A percentile compares a stretch with the other conserved stretches of the same genome.
phyloP scores from a whole-genome alignment of 2,888 invertebrate genomes.

The Alviniconcha strummeri region DNA sequence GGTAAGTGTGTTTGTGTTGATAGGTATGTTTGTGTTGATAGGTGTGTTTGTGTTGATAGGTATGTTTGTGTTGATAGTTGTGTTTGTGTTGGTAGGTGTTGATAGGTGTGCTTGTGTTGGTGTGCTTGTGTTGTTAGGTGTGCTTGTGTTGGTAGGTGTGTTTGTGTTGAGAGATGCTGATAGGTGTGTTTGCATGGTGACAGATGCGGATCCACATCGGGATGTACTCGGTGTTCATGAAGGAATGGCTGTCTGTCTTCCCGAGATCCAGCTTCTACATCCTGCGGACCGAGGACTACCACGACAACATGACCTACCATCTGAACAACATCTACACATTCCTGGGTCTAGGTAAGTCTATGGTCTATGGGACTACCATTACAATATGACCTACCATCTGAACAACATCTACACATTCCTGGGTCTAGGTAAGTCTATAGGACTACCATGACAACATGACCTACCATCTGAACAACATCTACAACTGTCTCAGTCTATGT shows the following conservation, averaged over 20 bases:
- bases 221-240: constrained; percentile 43
- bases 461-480: too few species aligned
- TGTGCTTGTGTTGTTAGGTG: too few species aligned
- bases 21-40: too few species aligned
- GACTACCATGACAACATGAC: too few species aligned
- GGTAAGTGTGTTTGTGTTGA: too few species aligned
- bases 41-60: too few species aligned
- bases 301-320: constrained; percentile 36
- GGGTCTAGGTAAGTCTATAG: constrained; percentile 42
- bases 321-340: constrained; percentile 42
- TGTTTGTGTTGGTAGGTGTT: too few species aligned
- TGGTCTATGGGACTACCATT: constrained; percentile 39
- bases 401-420: constrained; percentile 43
- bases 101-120: too few species aligned
- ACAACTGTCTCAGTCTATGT: too few species aligned
- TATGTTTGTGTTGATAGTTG: too few species aligned
- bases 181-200: constrained; percentile 7
- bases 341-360: constrained; percentile 45
- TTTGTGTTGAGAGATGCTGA: too few species aligned
- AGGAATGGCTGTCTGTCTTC: constrained; percentile 51
- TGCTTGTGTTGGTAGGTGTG: too few species aligned
- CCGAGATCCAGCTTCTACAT: constrained; percentile 46
- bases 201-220: constrained; percentile 38
- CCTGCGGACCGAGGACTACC: constrained; percentile 49
- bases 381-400: constrained; percentile 38